A percentile compares a stretch with the other conserved stretches of the same genome.
Conservation (phyloP, 2,797 vertebrate genomes). For the Gymnoscopelus braueri region DNA sequence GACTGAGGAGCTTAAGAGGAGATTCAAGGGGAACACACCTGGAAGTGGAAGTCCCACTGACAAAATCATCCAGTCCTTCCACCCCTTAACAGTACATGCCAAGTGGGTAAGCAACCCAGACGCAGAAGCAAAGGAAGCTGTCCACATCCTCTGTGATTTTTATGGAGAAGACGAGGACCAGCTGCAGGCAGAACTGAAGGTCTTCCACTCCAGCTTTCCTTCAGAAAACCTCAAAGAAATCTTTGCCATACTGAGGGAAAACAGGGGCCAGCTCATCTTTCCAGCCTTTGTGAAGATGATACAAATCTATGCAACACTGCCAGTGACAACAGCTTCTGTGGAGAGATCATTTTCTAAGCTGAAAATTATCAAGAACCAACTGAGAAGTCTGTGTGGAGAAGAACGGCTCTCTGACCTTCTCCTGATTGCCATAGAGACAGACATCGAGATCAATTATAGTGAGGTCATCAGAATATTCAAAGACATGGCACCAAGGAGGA, state of each 20-base stretch:
- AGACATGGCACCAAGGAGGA: conserved; percentile 5
- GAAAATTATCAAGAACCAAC: no score
- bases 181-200: conserved; percentile 23
- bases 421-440: background rate
- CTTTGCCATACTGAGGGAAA: conserved; percentile 4
- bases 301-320: no score
- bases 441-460: background rate
- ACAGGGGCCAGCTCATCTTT: conserved; percentile 9
- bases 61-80: no score
- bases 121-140: no score
- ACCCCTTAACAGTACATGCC: no score
- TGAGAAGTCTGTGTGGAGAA: background rate
- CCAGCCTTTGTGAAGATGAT: conserved; percentile 2
- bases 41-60: no score
- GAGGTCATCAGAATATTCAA: background rate
- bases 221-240: conserved; percentile 6
- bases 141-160: no score
- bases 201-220: background rate
- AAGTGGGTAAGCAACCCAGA: no score
- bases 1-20: conserved; percentile 23
- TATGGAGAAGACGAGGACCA: background rate
- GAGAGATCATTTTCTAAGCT: no score
- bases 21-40: conserved; percentile 7
- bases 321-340: no score
- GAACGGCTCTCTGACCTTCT: background rate